Base-by-base conservation (phyloP, 2,888 invertebrate species). In the Eupsilia transversa region DNA sequence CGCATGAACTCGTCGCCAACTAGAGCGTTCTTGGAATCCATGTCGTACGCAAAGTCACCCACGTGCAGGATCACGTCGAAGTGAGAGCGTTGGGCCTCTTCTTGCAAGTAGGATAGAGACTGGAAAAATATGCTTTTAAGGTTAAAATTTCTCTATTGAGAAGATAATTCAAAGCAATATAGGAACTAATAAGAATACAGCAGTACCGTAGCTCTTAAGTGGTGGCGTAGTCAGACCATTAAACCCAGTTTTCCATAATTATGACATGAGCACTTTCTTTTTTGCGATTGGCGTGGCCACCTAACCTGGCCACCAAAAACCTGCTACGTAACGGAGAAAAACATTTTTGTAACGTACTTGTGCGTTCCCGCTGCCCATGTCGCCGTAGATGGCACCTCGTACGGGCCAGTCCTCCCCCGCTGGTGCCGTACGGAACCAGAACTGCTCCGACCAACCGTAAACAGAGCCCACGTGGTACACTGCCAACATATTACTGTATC, bases 21-120 rank as follows among this genome's bases (percentile, higher is more conserved):
- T 74, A 95, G 94, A 0, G 98, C 99, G 91, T 99, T 97, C 84
- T 98, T 97, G 87, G 97, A 95, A 93, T 98, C 96, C 98, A 99
- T 98, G 93, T 99, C 98, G 94, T 99, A 99, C 0, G 99, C 99
- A 95, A 99, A 99, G 96, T 99, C 99, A 0, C 99, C 99, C 59
- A 99, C 98, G 95, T 99, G 99, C 71, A 99, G 97, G 72, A 99
- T 97, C 73, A 98, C 97, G 96, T 99, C 99, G 93, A 98, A 99
- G 91, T 97, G 94, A 17, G 97, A 98, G 60, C 97, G 96, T 89
- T 99, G 98, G 0, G 98, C 97, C 90, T 99, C 99, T 87, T 98
- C 97, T 94, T 99, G 99, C 12, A 99, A 94, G 80, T 98, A 97
- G 0, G 98, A 97, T 72, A 99, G 96, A 0, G 99, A 98, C 94